Conservation (phyloP, 2,888 invertebrate genomes). For the Panzeria rudis region DNA sequence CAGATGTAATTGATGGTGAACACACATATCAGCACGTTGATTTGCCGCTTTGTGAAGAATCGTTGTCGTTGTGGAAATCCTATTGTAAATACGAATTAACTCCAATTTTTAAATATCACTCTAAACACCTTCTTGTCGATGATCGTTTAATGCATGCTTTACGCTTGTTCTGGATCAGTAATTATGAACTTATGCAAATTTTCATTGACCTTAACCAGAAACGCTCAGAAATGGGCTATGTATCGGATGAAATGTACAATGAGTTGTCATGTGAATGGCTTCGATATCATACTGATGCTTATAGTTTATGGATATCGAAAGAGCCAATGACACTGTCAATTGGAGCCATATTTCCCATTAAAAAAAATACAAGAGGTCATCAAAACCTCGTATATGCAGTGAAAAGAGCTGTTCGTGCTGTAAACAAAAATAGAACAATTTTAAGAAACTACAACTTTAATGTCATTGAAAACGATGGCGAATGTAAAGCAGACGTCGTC, state of each 20-base stretch:
- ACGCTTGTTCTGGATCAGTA: constrained; percentile 74
- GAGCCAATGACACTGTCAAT: constrained; percentile 75
- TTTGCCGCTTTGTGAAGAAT: constrained; percentile 87
- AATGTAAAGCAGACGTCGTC: constrained; percentile 89
- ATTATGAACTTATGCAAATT: constrained; percentile 64
- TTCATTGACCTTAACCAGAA: constrained; percentile 34
- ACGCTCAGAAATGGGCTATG: constrained; percentile 10
- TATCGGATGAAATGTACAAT: constrained; percentile 74
- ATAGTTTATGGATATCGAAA: constrained; percentile 84
- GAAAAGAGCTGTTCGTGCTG: constrained; percentile 86
- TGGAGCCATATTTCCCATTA: constrained; percentile 86
- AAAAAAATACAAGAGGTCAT: constrained; percentile 85
- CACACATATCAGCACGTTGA: constrained; percentile 85
- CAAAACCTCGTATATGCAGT: constrained; percentile 86
- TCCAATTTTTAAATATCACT: constrained; percentile 88
- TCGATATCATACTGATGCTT: constrained; percentile 83
- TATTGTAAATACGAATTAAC: constrained; percentile 89
- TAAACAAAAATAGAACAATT: constrained; percentile 86
- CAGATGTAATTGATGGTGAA: constrained; percentile 85
- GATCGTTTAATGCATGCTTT: constrained; percentile 75
- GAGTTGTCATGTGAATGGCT: constrained; percentile 88
- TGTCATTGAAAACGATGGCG: constrained; percentile 86
- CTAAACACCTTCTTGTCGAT: constrained; percentile 85
- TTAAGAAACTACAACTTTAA: constrained; percentile 86
- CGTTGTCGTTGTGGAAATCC: constrained; percentile 74